Conservation (phyloP, 2,888 invertebrate genomes). For the Abrostola triplasia region DNA sequence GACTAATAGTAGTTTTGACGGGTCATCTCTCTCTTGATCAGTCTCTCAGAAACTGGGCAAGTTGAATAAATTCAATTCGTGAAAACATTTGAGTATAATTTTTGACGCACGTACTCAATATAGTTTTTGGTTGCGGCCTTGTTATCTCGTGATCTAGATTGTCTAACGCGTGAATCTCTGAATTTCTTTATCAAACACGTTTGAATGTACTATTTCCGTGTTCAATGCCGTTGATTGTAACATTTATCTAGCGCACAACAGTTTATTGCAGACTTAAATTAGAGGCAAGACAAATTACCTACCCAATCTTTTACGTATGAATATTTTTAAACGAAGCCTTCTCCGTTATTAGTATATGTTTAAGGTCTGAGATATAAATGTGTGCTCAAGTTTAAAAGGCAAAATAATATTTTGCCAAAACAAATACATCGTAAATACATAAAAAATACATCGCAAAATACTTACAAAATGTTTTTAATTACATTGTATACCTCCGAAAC, state of each 20-base stretch:
- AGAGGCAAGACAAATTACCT: background rate
- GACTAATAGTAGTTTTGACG: too few species aligned
- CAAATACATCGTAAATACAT: too few species aligned
- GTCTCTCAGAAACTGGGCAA: too few species aligned
- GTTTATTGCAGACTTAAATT: background rate
- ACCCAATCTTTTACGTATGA: background rate
- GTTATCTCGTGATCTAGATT: constrained; percentile 7
- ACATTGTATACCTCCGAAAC: too few species aligned
- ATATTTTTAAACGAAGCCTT: background rate
- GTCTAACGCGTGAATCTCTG: background rate
- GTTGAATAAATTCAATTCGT: too few species aligned
- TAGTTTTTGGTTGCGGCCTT: constrained; percentile 2
- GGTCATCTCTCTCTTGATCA: too few species aligned
- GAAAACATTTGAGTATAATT: background rate
- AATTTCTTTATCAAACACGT: background rate
- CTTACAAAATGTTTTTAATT: too few species aligned
- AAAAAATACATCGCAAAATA: too few species aligned
- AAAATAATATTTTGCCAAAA: too few species aligned
- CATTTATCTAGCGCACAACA: background rate
- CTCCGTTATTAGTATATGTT: background rate
- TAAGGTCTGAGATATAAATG: background rate
- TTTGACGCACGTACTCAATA: background rate
- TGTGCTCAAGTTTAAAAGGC: too few species aligned
- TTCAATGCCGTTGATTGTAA: constrained; percentile 7
- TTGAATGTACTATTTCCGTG: constrained; percentile 2